Evolutionary conservation across 2,113 vertebrate genomes (phyloP).

Genomic region (Callipepla squamata): DNA sequence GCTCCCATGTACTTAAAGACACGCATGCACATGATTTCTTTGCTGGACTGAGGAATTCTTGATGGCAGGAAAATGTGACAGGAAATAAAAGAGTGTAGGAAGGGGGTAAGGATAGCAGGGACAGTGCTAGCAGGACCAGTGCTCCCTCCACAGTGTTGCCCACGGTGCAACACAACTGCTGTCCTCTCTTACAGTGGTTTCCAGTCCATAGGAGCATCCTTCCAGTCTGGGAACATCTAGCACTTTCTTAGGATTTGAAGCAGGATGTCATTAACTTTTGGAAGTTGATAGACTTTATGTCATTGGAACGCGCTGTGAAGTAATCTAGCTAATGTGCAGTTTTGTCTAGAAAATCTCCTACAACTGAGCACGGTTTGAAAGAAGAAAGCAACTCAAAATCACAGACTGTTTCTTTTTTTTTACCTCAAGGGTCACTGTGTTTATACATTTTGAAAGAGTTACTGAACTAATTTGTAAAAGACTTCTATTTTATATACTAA

Average conservation of each 20-base stretch:
- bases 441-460: slow-evolving; percentile 25
- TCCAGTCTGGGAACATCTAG: slow-evolving; percentile 21
- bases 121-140: not conserved
- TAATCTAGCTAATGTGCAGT: slow-evolving; percentile 50
- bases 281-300: not conserved
- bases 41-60: not conserved
- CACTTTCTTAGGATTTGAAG: not conserved
- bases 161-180: not conserved
- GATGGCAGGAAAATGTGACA: not conserved
- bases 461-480: not conserved
- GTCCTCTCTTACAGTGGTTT: not conserved
- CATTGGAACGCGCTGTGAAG: not conserved
- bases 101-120: not conserved
- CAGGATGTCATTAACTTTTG: slow-evolving; percentile 22
- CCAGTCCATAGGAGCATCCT: not conserved
- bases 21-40: not conserved
- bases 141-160: not conserved
- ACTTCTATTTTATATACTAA: slow-evolving; percentile 2
- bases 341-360: slow-evolving; percentile 27
- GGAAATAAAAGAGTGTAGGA: not conserved
- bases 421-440: not conserved
- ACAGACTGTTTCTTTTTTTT: slow-evolving; percentile 15
- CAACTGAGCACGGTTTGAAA: not conserved
- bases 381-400: not conserved
- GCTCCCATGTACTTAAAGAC: not conserved